These are phyloP conservation scores for Pogonognathellus flavescens DNA, from an alignment of 1,140 invertebrate genomes.

Conservation along the genomic window DNA sequence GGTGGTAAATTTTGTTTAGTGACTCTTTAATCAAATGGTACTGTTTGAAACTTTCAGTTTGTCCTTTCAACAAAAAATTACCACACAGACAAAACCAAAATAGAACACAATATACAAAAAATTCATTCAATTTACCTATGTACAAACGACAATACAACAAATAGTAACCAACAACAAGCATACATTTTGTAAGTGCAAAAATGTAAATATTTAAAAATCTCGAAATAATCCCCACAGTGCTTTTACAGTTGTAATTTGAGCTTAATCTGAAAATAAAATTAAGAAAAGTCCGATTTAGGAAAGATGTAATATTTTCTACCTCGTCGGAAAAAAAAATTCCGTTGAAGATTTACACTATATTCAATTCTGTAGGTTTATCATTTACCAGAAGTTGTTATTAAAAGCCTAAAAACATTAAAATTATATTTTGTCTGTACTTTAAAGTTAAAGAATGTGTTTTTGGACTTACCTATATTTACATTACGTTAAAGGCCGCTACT, in stretches of 20 bases:
- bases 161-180: constrained; percentile 30
- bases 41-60: constrained; percentile 38
- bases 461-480: constrained; percentile 17
- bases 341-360: too few relatives aligned
- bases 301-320: background rate
- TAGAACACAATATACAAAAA: constrained; percentile 37
- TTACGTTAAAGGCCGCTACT: constrained; percentile 44
- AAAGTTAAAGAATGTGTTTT: background rate
- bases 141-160: constrained; percentile 38
- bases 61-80: constrained; percentile 19
- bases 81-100: constrained; percentile 25
- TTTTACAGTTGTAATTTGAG: constrained; percentile 49
- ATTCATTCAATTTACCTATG: constrained; percentile 33
- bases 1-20: constrained; percentile 23
- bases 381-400: too few relatives aligned
- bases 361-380: too few relatives aligned
- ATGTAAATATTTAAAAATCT: constrained; percentile 51
- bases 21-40: constrained; percentile 49
- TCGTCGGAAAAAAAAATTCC: background rate
- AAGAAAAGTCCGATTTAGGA: background rate
- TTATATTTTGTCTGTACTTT: background rate
- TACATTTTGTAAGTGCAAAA: constrained; percentile 46
- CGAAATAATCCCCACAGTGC: constrained; percentile 42
- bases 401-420: too few relatives aligned
- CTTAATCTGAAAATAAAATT: constrained; percentile 30